Conservation (phyloP, 2,113 vertebrate species). For the Oryzias celebensis region DNA sequence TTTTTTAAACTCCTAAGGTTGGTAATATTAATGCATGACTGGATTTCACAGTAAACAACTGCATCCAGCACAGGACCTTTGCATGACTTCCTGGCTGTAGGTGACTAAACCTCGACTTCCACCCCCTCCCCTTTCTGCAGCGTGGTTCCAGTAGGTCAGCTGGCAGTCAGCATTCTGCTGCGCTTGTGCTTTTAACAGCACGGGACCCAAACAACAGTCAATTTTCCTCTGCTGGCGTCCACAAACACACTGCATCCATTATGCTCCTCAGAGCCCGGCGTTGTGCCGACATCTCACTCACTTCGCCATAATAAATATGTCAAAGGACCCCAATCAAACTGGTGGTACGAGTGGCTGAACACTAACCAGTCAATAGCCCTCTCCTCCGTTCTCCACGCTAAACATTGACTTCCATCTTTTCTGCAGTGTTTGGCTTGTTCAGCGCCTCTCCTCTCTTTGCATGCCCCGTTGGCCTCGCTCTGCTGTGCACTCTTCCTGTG, state of each 20-base stretch:
- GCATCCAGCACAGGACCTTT: conserved; percentile 41
- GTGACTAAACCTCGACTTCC: conserved; percentile 42
- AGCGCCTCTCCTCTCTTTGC: conserved; percentile 45
- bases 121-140: conserved; percentile 36
- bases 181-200: conserved; percentile 71
- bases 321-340: conserved; percentile 31
- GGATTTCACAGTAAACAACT: conserved; percentile 15
- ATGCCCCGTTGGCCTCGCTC: conserved; percentile 59
- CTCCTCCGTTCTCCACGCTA: conserved; percentile 25
- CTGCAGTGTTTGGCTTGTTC: conserved; percentile 57
- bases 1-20: conserved; percentile 17
- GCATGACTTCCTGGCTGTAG: conserved; percentile 71
- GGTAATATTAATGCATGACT: conserved; percentile 50
- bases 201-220: conserved; percentile 65
- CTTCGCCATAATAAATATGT: conserved; percentile 5
- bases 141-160: conserved; percentile 63
- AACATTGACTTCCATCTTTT: conserved; percentile 45
- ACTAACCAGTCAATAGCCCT: conserved; percentile 50
- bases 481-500: conserved; percentile 51
- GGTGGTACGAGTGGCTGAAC: conserved; percentile 48
- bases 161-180: conserved; percentile 71
- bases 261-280: conserved; percentile 56
- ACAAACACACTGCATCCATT: conserved; percentile 74
- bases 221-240: conserved; percentile 64
- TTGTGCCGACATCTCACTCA: conserved; percentile 58